Conservation (phyloP, 1,140 invertebrate species). For the Pantala flavescens region DNA sequence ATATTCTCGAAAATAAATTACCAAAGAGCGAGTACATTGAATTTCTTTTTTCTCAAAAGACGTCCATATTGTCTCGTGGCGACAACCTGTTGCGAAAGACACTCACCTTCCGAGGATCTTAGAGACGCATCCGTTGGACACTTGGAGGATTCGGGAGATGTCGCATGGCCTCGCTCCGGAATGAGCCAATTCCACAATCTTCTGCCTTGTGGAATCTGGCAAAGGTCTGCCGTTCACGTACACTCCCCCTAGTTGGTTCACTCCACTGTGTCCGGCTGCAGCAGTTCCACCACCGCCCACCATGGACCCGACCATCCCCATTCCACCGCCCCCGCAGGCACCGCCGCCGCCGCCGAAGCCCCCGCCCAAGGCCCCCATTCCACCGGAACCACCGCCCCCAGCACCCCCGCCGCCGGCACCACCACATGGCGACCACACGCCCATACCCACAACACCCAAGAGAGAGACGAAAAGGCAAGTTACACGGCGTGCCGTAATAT, state of each 20-base stretch:
- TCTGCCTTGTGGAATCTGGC: conserved; percentile 91
- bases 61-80: too few species aligned
- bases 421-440: background rate
- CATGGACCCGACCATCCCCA: conserved; percentile 23
- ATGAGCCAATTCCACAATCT: conserved; percentile 96
- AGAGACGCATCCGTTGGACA: conserved; percentile 91
- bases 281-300: conserved; percentile 52
- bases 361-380: conserved; percentile 29
- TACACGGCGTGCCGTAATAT: background rate
- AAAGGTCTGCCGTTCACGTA: conserved; percentile 96
- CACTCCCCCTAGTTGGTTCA: conserved; percentile 96
- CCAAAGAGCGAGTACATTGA: too few species aligned
- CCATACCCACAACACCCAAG: background rate
- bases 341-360: conserved; percentile 27
- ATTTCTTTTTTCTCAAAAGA: too few species aligned
- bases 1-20: too few species aligned
- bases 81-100: background rate
- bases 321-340: conserved; percentile 43
- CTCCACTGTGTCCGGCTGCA: conserved; percentile 83
- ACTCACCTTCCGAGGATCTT: conserved; percentile 88
- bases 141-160: conserved; percentile 92
- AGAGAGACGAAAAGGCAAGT: background rate
- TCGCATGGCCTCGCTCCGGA: conserved; percentile 94
- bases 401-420: conserved; percentile 17
- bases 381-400: conserved; percentile 35